Base-by-base conservation (phyloP, 2,888 invertebrate species). In the Pedicia rivosa region DNA sequence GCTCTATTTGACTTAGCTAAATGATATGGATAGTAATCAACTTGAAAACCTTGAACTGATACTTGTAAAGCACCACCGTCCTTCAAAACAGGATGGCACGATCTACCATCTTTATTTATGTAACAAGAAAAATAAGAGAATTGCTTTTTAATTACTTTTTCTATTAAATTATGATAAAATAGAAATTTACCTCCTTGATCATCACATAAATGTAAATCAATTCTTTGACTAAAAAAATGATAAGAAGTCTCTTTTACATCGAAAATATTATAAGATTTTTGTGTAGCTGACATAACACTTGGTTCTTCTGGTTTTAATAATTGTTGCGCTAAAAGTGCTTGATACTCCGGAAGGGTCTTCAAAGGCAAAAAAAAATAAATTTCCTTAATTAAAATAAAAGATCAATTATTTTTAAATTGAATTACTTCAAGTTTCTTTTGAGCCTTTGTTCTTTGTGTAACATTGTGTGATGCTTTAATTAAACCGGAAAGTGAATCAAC, bases 231-330 rank as follows among this genome's bases (percentile, higher is more conserved):
- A 35, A 84, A 72, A 55, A 98, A 77, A 60, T 98, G 98, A 66
- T 95, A 94, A 0, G 95, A 97, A 0, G 98, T 97, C 64, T 97
- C 95, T 1, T 83, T 68, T n/a, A 97, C 88, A 66, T 97, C 94
- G 57, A 84, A 90, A 33, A 74, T 72, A 20, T 76, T 72, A 62
- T 91, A 94, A 59, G 83, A 69, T 46, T 76, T 74, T 39, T 68
- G 68, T 15, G 53, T 49, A 5, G 55, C 48, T 17, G 48, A 39
- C 52, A 62, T 42, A 55, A 61, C 14, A 52, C 55, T 42, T 53
- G 46, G 4, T 58, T 45, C 27, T 27, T 13, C 2, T 53, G 57
- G 47, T 52, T 65, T 56, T 10, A 38, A 44, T 20, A 48, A 44
- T 47, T 77, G 78, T 47, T 76, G 77, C 14, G 72, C 69, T 44